These are phyloP conservation scores for Tetrapedia diversipes DNA, from an alignment of 2,888 invertebrate genomes.

Conservation along the genomic window DNA sequence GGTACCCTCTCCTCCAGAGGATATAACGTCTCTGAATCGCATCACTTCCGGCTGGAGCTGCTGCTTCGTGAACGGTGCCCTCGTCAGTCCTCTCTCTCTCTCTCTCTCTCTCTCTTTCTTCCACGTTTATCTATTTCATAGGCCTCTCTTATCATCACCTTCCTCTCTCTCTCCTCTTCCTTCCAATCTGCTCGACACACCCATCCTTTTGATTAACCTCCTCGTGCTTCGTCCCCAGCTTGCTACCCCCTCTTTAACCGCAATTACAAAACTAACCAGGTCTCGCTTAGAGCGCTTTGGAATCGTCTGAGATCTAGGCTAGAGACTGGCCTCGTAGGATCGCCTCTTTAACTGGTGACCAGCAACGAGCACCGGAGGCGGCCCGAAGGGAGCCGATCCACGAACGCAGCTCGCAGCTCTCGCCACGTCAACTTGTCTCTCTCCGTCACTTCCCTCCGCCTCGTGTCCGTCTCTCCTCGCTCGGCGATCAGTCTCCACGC, in stretches of 20 bases:
- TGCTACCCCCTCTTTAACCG: not conserved
- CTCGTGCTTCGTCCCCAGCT: slow-evolving; percentile 14
- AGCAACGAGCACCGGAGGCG: slow-evolving; percentile 34
- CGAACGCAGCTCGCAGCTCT: slow-evolving; percentile 18
- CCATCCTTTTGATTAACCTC: not conserved
- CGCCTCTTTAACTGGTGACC: slow-evolving; percentile 47
- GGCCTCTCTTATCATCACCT: slow-evolving; percentile 1
- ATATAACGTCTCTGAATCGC: not conserved
- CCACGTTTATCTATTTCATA: not conserved
- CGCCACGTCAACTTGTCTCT: not conserved
- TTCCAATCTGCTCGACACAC: not conserved
- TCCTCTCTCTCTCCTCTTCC: not conserved
- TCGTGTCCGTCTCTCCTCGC: not conserved
- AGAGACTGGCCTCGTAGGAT: slow-evolving; percentile 70
- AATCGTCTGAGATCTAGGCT: slow-evolving; percentile 73
- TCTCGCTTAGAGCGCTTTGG: slow-evolving; percentile 62
- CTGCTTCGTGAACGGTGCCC: slow-evolving; percentile 3
- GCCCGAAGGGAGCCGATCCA: slow-evolving; percentile 41
- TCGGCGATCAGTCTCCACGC: not conserved
- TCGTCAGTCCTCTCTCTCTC: not conserved
- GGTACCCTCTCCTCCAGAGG: not conserved
- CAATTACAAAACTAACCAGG: slow-evolving; percentile 25
- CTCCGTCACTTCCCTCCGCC: not conserved
- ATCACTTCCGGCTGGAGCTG: not conserved
- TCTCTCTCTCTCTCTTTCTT: too few relatives aligned